Evolutionary conservation across 1,140 invertebrate species (phyloP).

Genomic region (Elymnias hypermnestra): DNA sequence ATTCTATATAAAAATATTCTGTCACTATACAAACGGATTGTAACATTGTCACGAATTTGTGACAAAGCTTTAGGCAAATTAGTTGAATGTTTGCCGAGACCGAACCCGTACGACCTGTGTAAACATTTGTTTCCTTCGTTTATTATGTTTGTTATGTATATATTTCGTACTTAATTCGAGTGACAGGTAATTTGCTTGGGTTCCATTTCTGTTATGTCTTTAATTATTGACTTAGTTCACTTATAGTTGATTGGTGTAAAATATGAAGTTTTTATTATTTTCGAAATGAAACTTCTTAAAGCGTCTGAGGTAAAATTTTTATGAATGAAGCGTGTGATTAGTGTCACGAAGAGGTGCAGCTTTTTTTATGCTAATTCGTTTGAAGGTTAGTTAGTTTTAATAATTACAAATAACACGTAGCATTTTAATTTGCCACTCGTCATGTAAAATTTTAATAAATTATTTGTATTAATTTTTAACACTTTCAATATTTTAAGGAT

Average conservation of each 20-base stretch:
- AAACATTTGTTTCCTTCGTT: constrained; percentile 31
- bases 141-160: constrained; percentile 25
- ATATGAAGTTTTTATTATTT: neutral
- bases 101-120: constrained; percentile 8
- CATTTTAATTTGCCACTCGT: too few relatives aligned
- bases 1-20: too few relatives aligned
- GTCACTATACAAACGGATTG: neutral
- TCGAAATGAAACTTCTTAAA: too few relatives aligned
- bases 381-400: too few relatives aligned
- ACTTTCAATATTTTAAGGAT: too few relatives aligned
- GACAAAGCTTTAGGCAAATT: neutral
- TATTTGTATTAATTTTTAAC: too few relatives aligned
- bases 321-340: too few relatives aligned
- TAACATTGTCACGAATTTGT: neutral
- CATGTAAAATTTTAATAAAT: too few relatives aligned
- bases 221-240: neutral
- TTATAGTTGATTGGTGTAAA: neutral
- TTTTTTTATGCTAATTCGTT: too few relatives aligned
- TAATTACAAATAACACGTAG: too few relatives aligned
- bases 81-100: neutral
- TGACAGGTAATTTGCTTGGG: neutral
- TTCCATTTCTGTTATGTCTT: neutral
- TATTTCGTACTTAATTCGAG: constrained; percentile 18
- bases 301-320: too few relatives aligned
- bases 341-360: too few relatives aligned